These are phyloP conservation scores for Amiota mariae DNA, from an alignment of 2,888 invertebrate species.

Conservation along the genomic window DNA sequence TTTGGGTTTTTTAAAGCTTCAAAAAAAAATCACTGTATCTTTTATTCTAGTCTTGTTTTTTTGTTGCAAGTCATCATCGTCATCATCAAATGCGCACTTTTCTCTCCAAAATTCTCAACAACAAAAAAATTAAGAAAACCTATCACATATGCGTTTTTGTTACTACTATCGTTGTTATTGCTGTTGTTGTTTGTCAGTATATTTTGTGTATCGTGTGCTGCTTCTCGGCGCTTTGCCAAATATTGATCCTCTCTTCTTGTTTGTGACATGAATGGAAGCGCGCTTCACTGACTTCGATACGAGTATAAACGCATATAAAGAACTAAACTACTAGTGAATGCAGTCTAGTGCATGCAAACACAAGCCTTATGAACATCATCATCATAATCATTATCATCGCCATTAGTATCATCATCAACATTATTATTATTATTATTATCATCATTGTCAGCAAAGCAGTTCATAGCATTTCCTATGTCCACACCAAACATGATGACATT, in stretches of 20 bases:
- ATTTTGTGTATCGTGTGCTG: conserved; percentile 39
- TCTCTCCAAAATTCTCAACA: background rate
- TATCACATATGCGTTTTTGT: conserved; percentile 34
- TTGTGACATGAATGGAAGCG: conserved; percentile 62
- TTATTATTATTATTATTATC: background rate
- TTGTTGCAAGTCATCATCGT: background rate
- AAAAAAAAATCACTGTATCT: background rate
- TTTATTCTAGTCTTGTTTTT: conserved; percentile 9
- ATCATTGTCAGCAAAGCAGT: background rate
- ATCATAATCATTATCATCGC: background rate
- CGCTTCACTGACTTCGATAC: conserved; percentile 56
- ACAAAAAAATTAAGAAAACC: background rate
- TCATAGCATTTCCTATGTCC: background rate
- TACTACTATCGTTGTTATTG: conserved; percentile 23
- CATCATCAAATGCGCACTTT: conserved; percentile 27
- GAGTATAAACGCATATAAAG: conserved; percentile 33
- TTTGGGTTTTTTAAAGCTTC: conserved; percentile 1
- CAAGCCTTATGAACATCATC: conserved; percentile 4
- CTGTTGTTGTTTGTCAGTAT: conserved; percentile 59
- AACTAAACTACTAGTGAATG: background rate
- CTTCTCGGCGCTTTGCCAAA: conserved; percentile 60
- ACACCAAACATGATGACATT: background rate
- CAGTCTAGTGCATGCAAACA: background rate
- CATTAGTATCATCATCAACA: background rate
- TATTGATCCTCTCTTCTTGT: conserved; percentile 58